These are phyloP conservation scores for Turritopsis dohrnii DNA, from an alignment of 30 jellyfish, hydroid and myxozoan genomes.

Conservation along the genomic window DNA sequence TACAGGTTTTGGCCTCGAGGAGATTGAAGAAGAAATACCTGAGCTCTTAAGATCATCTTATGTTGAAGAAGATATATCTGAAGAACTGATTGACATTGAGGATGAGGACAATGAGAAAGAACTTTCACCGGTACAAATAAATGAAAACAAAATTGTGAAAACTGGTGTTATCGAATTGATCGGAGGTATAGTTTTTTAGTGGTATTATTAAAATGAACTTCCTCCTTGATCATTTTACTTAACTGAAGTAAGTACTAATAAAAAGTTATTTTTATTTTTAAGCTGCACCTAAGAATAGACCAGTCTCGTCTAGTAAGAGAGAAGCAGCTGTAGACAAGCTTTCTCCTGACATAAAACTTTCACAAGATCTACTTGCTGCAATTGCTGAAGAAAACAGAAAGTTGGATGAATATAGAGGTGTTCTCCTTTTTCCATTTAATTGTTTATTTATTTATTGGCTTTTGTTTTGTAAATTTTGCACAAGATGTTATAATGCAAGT, in stretches of 20 bases:
- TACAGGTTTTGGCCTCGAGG: conserved; percentile 15
- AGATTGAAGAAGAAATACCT: conserved; percentile 18
- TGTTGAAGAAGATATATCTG: conserved; percentile 5
- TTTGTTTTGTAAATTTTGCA: neutral
- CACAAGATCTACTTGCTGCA: conserved; percentile 19
- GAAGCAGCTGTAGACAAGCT: neutral
- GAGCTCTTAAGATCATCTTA: neutral
- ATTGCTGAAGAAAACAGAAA: conserved; percentile 29
- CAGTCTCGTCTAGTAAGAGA: conserved; percentile 21
- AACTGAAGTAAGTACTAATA: no score
- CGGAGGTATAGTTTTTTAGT: neutral
- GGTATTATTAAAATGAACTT: neutral
- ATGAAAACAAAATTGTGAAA: neutral
- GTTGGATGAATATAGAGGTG: conserved; percentile 19
- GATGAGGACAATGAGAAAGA: neutral
- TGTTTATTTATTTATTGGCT: neutral
- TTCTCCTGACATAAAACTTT: neutral
- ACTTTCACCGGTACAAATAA: neutral
- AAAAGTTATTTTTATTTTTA: no score
- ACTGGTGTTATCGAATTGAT: neutral
- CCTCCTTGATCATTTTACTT: no score
- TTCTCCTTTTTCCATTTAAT: neutral
- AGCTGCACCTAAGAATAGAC: conserved; percentile 31
- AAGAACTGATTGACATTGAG: conserved; percentile 19
- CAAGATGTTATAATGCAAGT: no score